Evolutionary conservation across 1,140 invertebrate species (phyloP).

Genomic region (Drosophila insularis): DNA sequence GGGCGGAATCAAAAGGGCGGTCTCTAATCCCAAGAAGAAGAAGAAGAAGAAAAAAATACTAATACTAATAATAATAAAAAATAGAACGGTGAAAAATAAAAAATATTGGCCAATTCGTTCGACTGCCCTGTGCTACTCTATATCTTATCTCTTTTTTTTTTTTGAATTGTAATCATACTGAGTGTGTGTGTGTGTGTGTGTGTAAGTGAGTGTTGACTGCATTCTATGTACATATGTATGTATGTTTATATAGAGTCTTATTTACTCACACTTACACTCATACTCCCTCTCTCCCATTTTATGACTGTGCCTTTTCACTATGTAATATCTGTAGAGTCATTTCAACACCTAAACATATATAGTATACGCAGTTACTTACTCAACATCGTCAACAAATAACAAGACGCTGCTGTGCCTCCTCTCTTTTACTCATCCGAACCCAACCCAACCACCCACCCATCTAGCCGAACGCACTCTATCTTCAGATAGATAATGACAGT

Average conservation of each 20-base stretch:
- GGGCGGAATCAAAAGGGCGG: too few relatives aligned
- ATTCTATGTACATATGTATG: background rate
- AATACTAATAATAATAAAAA: background rate
- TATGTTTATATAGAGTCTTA: background rate
- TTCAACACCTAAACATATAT: conserved; percentile 62
- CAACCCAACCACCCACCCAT: conserved; percentile 11
- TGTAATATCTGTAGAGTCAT: conserved; percentile 29
- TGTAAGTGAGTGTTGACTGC: conserved; percentile 45
- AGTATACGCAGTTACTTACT: conserved; percentile 56
- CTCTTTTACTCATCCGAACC: background rate
- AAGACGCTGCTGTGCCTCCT: background rate
- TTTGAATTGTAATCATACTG: conserved; percentile 14
- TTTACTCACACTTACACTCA: conserved; percentile 4
- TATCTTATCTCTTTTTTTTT: conserved; percentile 34
- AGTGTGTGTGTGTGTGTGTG: conserved; percentile 8
- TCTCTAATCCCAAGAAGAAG: conserved; percentile 2
- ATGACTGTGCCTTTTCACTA: conserved; percentile 15
- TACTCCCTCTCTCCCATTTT: conserved; percentile 24
- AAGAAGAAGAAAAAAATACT: background rate
- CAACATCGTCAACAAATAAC: conserved; percentile 53
- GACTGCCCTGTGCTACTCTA: background rate
- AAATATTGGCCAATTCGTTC: conserved; percentile 4
- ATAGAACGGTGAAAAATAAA: background rate
- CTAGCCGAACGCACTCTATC: conserved; percentile 9
- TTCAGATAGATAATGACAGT: conserved; percentile 45